Evolutionary conservation across 2,797 vertebrate genomes (phyloP).

Genomic region (Lophotriccus pileatus): DNA sequence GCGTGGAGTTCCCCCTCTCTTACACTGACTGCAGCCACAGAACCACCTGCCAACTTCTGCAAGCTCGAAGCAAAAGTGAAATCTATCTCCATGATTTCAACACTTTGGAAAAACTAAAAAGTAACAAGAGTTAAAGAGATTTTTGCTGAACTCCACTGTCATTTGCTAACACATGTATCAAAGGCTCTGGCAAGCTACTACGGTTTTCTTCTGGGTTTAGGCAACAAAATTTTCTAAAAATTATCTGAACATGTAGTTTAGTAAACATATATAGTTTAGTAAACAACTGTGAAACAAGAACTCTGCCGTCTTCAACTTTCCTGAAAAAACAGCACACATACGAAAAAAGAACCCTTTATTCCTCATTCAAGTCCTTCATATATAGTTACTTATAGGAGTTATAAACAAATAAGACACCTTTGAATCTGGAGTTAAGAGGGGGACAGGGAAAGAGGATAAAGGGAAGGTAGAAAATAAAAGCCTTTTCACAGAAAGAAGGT

Average conservation of each 20-base stretch:
- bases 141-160: background rate
- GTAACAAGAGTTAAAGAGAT: background rate
- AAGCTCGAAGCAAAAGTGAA: background rate
- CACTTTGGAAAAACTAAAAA: background rate
- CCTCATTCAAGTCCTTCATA: background rate
- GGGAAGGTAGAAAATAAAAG: background rate
- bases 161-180: background rate
- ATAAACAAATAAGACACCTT: background rate
- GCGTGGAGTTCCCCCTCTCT: background rate
- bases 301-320: background rate
- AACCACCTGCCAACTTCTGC: background rate
- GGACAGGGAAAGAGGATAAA: background rate
- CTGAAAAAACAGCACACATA: background rate
- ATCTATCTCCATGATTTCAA: background rate
- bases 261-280: background rate
- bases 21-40: background rate
- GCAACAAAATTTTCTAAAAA: background rate
- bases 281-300: background rate
- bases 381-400: background rate
- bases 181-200: background rate
- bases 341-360: accelerated
- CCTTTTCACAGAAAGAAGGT: background rate
- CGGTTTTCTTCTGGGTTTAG: background rate
- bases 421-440: background rate
- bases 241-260: background rate